These are phyloP conservation scores for Hypselothyrea guttata DNA, from an alignment of 2,888 invertebrate genomes.

Conservation along the genomic window DNA sequence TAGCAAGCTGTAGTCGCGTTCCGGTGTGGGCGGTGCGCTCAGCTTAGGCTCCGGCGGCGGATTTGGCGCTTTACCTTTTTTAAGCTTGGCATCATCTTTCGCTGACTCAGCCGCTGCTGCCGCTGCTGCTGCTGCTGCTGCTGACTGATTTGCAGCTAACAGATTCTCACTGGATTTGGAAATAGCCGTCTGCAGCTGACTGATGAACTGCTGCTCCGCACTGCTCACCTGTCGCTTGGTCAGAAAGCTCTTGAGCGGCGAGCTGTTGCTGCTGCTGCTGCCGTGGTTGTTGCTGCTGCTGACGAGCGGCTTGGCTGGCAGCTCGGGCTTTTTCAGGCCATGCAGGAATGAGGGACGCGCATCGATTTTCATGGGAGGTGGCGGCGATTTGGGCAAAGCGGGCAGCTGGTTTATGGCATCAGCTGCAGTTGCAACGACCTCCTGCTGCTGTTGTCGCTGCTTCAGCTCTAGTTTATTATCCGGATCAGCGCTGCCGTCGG, in stretches of 20 bases:
- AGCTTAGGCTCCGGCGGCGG: conserved; percentile 83
- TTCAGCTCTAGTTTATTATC: conserved; percentile 86
- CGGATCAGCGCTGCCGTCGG: conserved; percentile 93
- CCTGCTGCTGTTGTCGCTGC: conserved; percentile 85
- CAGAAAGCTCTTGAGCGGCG: conserved; percentile 84
- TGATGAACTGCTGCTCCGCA: conserved; percentile 83
- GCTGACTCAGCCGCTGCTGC: conserved; percentile 52
- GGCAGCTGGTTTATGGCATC: conserved; percentile 83
- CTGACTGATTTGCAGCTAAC: conserved; percentile 47
- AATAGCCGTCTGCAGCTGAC: conserved; percentile 84
- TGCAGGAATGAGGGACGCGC: conserved; percentile 89
- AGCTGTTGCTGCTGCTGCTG: conserved; percentile 60
- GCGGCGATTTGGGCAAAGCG: conserved; percentile 85
- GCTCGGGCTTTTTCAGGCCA: conserved; percentile 86
- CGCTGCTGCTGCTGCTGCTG: conserved; percentile 35
- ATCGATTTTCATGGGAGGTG: conserved; percentile 79
- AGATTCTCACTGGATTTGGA: conserved; percentile 77
- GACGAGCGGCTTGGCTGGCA: conserved; percentile 87
- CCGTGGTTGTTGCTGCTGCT: conserved; percentile 19
- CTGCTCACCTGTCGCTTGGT: conserved; percentile 83
- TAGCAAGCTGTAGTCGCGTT: conserved; percentile 77
- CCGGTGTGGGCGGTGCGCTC: conserved; percentile 80
- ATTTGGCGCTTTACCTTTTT: conserved; percentile 90
- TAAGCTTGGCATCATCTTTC: conserved; percentile 81
- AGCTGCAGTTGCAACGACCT: conserved; percentile 12